Evolutionary conservation across 2,888 invertebrate genomes (phyloP).

Genomic region (Heteromyza rotundicornis): DNA sequence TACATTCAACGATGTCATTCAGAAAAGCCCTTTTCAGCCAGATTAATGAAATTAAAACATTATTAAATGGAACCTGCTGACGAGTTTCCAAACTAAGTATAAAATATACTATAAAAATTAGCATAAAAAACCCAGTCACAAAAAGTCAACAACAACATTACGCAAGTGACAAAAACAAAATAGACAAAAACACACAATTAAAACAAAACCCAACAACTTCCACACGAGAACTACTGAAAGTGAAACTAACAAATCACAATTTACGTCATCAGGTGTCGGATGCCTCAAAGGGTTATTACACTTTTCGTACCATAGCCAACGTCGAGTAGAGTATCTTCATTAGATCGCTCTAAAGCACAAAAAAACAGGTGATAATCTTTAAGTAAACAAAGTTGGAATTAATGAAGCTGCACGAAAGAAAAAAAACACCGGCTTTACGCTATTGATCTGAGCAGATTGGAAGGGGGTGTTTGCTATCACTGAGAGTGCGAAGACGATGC

Average conservation of each 20-base stretch:
- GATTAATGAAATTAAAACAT: no score
- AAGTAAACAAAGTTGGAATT: not conserved
- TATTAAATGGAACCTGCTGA: no score
- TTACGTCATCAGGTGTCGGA: not conserved
- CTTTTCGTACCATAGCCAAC: not conserved
- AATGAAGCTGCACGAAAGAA: not conserved
- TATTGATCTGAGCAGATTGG: no score
- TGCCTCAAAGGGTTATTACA: conserved; percentile 1
- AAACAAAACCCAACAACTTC: conserved; percentile 2
- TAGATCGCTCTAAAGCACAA: no score
- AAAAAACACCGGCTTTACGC: not conserved
- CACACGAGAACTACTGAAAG: conserved; percentile 6
- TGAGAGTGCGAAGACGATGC: no score
- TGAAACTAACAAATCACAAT: not conserved
- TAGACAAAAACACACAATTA: not conserved
- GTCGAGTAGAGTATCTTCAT: not conserved
- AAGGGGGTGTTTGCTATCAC: no score
- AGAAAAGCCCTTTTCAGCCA: no score
- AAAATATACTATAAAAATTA: no score
- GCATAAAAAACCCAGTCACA: no score
- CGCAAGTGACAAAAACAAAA: not conserved
- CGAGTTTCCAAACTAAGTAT: no score
- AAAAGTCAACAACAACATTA: not conserved
- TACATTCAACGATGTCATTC: no score
- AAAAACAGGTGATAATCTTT: conserved; percentile 44